Conservation (phyloP, 1,140 invertebrate genomes). For the Saxidomus purpurata region DNA sequence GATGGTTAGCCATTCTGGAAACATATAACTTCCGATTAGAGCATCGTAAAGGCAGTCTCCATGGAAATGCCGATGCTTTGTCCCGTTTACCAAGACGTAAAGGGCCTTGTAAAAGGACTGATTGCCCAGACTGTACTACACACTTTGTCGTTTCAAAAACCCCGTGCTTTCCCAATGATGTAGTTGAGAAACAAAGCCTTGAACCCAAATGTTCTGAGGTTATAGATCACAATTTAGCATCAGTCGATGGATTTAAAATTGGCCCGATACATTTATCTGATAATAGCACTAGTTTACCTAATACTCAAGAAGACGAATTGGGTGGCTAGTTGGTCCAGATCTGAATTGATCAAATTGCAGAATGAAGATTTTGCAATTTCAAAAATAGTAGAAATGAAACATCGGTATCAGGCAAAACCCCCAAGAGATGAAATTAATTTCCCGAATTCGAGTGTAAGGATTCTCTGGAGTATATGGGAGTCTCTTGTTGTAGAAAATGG, state of each 20-base stretch:
- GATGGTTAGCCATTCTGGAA: not conserved
- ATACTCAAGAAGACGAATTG: not conserved
- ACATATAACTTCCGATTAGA: slow-evolving; percentile 9
- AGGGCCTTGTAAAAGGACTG: not conserved
- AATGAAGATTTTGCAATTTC: not conserved
- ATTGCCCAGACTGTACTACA: not conserved
- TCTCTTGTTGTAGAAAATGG: not conserved
- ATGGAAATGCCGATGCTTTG: slow-evolving; percentile 50
- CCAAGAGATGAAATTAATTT: slow-evolving; percentile 1
- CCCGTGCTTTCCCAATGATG: not conserved
- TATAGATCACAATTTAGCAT: not conserved
- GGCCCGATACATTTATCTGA: not conserved
- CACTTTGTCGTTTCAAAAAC: not conserved
- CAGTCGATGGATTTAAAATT: not conserved
- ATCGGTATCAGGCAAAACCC: not conserved
- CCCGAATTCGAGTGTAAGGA: not conserved
- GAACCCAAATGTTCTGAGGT: not conserved
- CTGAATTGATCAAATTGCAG: not conserved
- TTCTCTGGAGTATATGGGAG: not conserved
- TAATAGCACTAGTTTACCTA: not conserved
- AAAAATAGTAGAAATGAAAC: not conserved
- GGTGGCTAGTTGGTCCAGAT: not conserved
- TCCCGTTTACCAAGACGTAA: not conserved
- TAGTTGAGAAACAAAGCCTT: not conserved
- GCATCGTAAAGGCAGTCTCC: not conserved